phyloP scores from a whole-genome alignment of 2,888 invertebrate genomes.

The Heteropelma amictum region DNA sequence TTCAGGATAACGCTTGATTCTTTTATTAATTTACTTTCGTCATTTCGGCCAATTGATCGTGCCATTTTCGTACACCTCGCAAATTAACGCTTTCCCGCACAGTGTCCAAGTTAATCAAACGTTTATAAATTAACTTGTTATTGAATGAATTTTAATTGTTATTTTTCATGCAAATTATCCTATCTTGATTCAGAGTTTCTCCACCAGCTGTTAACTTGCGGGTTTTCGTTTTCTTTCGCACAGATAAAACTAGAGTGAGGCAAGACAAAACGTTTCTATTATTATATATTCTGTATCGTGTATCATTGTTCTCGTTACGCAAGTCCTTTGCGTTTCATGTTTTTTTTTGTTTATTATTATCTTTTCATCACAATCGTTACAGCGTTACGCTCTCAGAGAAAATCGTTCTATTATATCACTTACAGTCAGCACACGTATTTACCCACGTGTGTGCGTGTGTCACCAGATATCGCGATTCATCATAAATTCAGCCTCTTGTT shows the following conservation, averaged over 20 bases:
- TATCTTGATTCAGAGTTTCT: neutral
- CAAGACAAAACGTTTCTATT: conserved; percentile 32
- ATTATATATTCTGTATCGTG: conserved; percentile 20
- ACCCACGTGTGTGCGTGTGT: neutral
- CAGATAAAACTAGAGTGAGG: conserved; percentile 37
- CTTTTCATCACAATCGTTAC: conserved; percentile 38
- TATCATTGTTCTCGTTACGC: conserved; percentile 47
- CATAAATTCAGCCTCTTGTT: conserved; percentile 14
- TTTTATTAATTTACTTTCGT: no score
- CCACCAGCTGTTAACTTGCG: neutral
- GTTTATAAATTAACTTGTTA: neutral
- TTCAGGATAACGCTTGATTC: neutral
- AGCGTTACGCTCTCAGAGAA: conserved; percentile 28
- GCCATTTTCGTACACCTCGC: no score
- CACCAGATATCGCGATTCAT: conserved; percentile 20
- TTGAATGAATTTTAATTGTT: neutral
- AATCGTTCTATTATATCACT: conserved; percentile 26
- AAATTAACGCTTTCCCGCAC: no score
- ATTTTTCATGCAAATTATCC: neutral
- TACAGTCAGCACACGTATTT: no score
- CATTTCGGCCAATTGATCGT: no score
- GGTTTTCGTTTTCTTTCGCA: neutral
- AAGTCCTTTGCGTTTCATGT: conserved; percentile 19
- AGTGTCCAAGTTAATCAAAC: no score
- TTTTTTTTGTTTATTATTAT: neutral